Percentiles rank a stretch among this genome's conserved stretches.
These are phyloP conservation scores for Manduca sexta DNA, from an alignment of 1,140 invertebrate species.

Conservation along the genomic window DNA sequence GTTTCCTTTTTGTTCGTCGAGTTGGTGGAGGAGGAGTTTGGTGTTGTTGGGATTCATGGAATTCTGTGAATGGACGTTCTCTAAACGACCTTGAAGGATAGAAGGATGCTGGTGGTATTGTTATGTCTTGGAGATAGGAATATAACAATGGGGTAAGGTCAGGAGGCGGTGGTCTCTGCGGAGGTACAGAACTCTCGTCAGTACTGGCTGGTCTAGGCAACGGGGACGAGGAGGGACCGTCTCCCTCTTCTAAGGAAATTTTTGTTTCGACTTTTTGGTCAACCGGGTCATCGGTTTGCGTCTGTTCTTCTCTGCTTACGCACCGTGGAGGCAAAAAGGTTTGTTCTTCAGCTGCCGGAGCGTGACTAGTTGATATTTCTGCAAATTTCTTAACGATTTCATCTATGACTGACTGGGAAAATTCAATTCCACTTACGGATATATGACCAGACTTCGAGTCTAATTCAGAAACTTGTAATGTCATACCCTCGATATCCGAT, in stretches of 20 bases:
- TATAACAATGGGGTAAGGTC: constrained; percentile 66
- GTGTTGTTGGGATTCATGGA: constrained; percentile 42
- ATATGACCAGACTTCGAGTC: constrained; percentile 77
- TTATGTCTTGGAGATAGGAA: constrained; percentile 74
- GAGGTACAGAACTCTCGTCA: constrained; percentile 50
- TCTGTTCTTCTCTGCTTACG: constrained; percentile 59
- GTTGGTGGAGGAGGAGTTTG: constrained; percentile 47
- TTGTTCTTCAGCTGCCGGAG: constrained; percentile 12
- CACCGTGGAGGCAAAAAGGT: constrained; percentile 29
- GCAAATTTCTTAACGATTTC: constrained; percentile 75
- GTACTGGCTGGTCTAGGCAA: constrained; percentile 38
- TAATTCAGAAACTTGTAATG: constrained; percentile 80
- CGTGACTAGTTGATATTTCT: constrained; percentile 50
- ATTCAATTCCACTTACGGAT: constrained; percentile 77
- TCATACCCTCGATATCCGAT: constrained; percentile 83
- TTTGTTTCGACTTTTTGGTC: constrained; percentile 13
- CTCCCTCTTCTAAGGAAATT: constrained; percentile 18
- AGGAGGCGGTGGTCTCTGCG: constrained; percentile 74
- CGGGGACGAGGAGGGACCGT: constrained; percentile 16
- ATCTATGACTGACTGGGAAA: constrained; percentile 77
- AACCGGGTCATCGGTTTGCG: constrained; percentile 51
- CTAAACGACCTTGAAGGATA: constrained; percentile 58
- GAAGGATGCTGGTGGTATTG: constrained; percentile 49
- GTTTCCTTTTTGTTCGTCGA: constrained; percentile 54
- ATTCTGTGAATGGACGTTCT: constrained; percentile 51